These are phyloP conservation scores for Elaphurus davidianus DNA, from an alignment of 2,113 vertebrate species.

Conservation along the genomic window DNA sequence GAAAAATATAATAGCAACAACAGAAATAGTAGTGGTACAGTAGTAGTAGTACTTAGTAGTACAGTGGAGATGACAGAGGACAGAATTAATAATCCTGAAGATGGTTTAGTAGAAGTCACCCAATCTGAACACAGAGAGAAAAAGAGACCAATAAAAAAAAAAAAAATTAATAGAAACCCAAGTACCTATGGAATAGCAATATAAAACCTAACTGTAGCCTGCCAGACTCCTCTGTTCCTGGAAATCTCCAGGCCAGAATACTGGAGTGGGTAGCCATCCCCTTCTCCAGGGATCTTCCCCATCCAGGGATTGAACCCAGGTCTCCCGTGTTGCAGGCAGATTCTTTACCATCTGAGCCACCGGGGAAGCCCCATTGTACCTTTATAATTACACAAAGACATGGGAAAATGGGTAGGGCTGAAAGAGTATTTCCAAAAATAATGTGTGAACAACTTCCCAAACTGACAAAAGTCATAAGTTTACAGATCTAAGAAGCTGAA, in stretches of 20 bases:
- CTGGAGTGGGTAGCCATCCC: too few relatives aligned
- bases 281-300: too few relatives aligned
- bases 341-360: too few relatives aligned
- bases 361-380: background rate
- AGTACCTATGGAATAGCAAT: background rate
- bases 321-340: too few relatives aligned
- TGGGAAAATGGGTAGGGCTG: background rate
- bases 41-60: too few relatives aligned
- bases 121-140: background rate
- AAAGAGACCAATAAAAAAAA: background rate
- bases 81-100: background rate
- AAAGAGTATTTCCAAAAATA: background rate
- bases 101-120: background rate
- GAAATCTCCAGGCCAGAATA: too few relatives aligned
- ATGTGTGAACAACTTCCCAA: background rate
- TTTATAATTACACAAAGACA: background rate
- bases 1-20: background rate
- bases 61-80: too few relatives aligned
- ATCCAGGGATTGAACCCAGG: too few relatives aligned
- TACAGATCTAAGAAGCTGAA: background rate
- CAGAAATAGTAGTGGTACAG: background rate
- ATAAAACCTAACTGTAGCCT: background rate
- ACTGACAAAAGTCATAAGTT: background rate
- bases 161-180: background rate
- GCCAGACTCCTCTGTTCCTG: too few relatives aligned